Percentiles rank a stretch among this genome's conserved stretches.
Evolutionary conservation across 2,888 invertebrate genomes (phyloP).

Genomic region (Catocala nupta): DNA sequence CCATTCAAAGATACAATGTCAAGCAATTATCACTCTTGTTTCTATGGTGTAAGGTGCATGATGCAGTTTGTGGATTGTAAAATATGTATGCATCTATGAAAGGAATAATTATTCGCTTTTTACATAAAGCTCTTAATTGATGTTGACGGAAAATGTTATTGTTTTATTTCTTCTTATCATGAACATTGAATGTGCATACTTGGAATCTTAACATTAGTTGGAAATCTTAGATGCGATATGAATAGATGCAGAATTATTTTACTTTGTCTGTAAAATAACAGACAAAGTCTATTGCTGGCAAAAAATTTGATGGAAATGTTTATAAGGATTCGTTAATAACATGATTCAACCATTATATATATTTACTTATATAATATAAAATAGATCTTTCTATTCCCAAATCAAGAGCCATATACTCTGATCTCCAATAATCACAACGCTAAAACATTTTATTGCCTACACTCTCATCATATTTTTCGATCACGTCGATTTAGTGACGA

Average conservation of each 20-base stretch:
- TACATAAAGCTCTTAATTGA: constrained; percentile 50
- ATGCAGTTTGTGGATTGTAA: neutral
- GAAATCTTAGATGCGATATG: constrained; percentile 4
- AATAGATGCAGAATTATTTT: neutral
- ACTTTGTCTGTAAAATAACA: no score
- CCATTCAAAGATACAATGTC: constrained; percentile 9
- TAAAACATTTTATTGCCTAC: no score
- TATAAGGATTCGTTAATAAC: no score
- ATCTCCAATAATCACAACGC: no score
- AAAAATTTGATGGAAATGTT: no score
- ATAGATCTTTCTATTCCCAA: no score
- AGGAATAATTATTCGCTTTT: constrained; percentile 51
- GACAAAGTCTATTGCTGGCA: no score
- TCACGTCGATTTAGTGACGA: no score
- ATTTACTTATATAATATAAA: no score
- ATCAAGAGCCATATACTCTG: no score
- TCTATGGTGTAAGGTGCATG: constrained; percentile 9
- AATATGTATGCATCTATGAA: constrained; percentile 30
- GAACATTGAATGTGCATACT: constrained; percentile 33
- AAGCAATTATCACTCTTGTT: constrained; percentile 31
- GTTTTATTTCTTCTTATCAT: constrained; percentile 37
- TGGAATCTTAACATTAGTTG: constrained; percentile 6
- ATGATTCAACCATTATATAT: no score
- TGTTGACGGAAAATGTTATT: constrained; percentile 49
- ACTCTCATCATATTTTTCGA: no score